Percentiles rank a stretch among this genome's conserved stretches.
These are phyloP conservation scores for Gracilinanus agilis DNA, from an alignment of 2,113 vertebrate genomes.

Conservation along the genomic window DNA sequence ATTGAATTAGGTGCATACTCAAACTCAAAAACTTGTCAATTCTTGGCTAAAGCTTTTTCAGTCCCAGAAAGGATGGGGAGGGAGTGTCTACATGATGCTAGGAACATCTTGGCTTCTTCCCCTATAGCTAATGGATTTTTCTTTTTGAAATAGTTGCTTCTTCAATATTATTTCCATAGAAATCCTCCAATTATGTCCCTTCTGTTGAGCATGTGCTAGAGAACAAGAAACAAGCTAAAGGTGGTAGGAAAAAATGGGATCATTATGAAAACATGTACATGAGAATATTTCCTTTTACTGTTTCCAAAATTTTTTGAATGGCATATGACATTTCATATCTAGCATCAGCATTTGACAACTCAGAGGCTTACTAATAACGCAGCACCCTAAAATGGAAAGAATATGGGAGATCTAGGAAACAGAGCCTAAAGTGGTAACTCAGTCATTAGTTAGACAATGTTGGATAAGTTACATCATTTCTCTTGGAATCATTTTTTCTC, in stretches of 20 bases:
- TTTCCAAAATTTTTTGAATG: not conserved
- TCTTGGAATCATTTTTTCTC: not conserved
- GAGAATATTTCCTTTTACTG: not conserved
- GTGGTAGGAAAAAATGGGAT: not conserved
- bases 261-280: not conserved
- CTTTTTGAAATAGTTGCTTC: not conserved
- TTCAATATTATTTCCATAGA: not conserved
- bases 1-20: not conserved
- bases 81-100: not conserved
- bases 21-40: not conserved
- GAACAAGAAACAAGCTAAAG: not conserved
- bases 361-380: not conserved
- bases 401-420: not conserved
- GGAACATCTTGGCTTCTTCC: not conserved
- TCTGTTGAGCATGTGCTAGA: not conserved
- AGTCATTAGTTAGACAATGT: not conserved
- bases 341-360: not conserved
- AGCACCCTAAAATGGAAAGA: not conserved
- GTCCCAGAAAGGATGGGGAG: not conserved
- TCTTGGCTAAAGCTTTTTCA: not conserved
- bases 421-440: not conserved
- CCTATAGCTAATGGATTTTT: not conserved
- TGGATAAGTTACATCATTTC: not conserved
- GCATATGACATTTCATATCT: conserved; percentile 14
- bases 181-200: not conserved